These are phyloP conservation scores for Salvator merianae DNA, from an alignment of 2,113 vertebrate genomes.

Conservation along the genomic window DNA sequence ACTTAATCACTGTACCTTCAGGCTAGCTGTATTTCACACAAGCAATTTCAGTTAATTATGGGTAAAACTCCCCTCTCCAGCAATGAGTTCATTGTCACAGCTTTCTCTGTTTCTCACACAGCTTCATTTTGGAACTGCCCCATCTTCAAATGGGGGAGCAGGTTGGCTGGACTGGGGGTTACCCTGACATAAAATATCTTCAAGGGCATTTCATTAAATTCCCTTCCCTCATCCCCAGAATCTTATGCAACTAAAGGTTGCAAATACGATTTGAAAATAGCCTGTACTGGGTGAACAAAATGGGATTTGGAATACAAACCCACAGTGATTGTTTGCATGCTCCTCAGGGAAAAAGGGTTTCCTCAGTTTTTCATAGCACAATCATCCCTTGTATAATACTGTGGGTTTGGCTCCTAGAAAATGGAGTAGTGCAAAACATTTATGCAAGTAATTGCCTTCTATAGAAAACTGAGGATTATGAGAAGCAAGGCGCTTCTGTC, in stretches of 20 bases:
- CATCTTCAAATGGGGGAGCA: not conserved
- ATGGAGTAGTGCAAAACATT: too few species aligned
- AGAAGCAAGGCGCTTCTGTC: too few species aligned
- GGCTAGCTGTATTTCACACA: too few species aligned
- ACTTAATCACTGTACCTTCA: too few species aligned
- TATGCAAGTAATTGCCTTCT: too few species aligned
- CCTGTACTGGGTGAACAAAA: not conserved
- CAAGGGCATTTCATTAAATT: not conserved
- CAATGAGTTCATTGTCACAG: not conserved
- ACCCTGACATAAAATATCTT: accelerated
- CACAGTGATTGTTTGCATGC: not conserved
- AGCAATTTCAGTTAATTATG: too few species aligned
- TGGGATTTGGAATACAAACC: not conserved
- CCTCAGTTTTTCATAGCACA: not conserved
- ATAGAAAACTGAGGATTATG: too few species aligned
- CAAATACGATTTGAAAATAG: not conserved
- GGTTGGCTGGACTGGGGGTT: not conserved
- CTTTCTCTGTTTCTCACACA: too few species aligned
- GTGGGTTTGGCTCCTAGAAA: too few species aligned
- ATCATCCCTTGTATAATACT: not conserved
- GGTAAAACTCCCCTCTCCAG: too few species aligned
- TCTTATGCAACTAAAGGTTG: accelerated
- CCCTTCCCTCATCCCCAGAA: not conserved
- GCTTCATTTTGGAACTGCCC: not conserved
- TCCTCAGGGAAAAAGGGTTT: accelerated